These are phyloP conservation scores for Eremobia ochroleuca DNA, from an alignment of 2,888 invertebrate species.

Conservation along the genomic window DNA sequence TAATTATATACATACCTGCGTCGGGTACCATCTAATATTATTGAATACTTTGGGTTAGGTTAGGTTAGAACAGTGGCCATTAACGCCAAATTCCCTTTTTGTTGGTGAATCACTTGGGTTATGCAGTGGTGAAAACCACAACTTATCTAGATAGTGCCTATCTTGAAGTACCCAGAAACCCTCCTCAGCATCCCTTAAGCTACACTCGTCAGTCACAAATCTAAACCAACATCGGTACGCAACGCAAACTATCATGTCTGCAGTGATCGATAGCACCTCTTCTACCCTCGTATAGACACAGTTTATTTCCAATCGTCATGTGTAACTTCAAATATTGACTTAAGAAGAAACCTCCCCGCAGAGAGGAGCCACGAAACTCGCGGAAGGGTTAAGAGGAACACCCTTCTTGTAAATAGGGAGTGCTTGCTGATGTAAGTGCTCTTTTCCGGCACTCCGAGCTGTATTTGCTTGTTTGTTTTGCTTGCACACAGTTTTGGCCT, in stretches of 20 bases:
- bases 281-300: conserved; percentile 59
- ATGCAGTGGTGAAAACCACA: too few relatives aligned
- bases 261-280: conserved; percentile 71
- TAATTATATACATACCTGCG: too few relatives aligned
- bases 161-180: background rate
- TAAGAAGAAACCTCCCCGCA: conserved; percentile 67
- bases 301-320: conserved; percentile 73
- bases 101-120: too few relatives aligned
- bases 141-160: background rate
- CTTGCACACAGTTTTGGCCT: conserved; percentile 23
- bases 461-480: conserved; percentile 44
- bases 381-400: conserved; percentile 38
- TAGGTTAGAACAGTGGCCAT: too few relatives aligned
- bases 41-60: too few relatives aligned
- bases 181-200: background rate
- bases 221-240: conserved; percentile 40
- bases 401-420: conserved; percentile 41
- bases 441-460: conserved; percentile 56
- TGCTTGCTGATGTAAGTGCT: conserved; percentile 62
- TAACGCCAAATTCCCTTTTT: too few relatives aligned
- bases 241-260: conserved; percentile 53
- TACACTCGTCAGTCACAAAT: conserved; percentile 47
- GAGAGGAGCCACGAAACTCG: conserved; percentile 61
- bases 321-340: conserved; percentile 78
- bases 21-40: too few relatives aligned